phyloP scores from a whole-genome alignment of 1,140 invertebrate species.

The Capitella teleta region DNA sequence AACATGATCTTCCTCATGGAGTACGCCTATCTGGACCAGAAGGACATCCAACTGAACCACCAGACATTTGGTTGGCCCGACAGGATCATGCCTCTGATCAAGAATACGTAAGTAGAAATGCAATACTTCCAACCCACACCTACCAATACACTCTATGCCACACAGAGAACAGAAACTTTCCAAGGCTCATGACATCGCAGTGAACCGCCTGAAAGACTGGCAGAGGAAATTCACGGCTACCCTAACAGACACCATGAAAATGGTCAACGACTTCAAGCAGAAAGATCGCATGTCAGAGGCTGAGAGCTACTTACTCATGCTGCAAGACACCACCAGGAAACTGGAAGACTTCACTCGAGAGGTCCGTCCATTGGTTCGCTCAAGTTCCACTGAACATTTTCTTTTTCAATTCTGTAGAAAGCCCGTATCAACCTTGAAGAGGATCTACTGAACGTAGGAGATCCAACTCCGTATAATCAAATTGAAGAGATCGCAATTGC shows the following conservation, averaged over 20 bases:
- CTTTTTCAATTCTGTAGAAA: constrained; percentile 23
- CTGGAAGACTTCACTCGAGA: constrained; percentile 33
- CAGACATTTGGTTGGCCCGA: constrained; percentile 77
- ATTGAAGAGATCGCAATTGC: constrained; percentile 60
- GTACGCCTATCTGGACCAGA: constrained; percentile 56
- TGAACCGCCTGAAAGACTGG: constrained; percentile 25
- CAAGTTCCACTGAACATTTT: background rate
- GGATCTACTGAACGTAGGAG: constrained; percentile 68
- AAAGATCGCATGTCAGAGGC: constrained; percentile 39
- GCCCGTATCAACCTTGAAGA: constrained; percentile 58
- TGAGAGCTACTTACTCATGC: constrained; percentile 27
- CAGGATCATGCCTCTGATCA: constrained; percentile 77
- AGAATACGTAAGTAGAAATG: constrained; percentile 57
- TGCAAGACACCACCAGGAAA: constrained; percentile 26
- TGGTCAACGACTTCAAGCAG: constrained; percentile 29
- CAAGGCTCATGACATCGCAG: constrained; percentile 32
- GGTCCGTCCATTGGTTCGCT: constrained; percentile 15
- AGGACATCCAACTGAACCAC: constrained; percentile 68
- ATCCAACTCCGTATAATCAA: constrained; percentile 62
- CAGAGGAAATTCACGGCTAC: constrained; percentile 26
- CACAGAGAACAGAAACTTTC: constrained; percentile 35
- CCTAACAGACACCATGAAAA: constrained; percentile 22
- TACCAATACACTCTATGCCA: background rate
- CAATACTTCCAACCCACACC: too few species aligned
- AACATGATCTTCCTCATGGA: constrained; percentile 63